These are phyloP conservation scores for Spicauda simplicius DNA, from an alignment of 2,888 invertebrate genomes.

Conservation along the genomic window DNA sequence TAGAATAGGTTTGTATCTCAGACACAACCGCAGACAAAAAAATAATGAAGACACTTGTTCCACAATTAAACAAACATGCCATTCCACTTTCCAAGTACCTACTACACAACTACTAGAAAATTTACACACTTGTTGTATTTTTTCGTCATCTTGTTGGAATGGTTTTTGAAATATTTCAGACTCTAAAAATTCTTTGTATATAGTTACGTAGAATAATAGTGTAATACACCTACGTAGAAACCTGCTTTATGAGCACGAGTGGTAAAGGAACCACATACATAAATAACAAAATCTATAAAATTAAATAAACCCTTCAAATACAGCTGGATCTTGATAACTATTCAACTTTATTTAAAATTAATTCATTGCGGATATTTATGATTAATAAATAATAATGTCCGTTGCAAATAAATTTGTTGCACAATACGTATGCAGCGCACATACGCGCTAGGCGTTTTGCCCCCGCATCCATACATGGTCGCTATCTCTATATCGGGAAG, in stretches of 20 bases:
- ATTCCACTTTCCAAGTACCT: neutral
- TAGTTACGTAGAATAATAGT: too few relatives aligned
- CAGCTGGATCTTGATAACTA: too few relatives aligned
- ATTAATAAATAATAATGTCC: neutral
- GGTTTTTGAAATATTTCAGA: neutral
- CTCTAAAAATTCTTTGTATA: too few relatives aligned
- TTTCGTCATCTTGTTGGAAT: neutral
- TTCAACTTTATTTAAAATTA: neutral
- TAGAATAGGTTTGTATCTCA: neutral
- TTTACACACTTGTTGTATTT: neutral
- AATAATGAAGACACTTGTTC: constrained; percentile 4
- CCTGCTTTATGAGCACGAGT: too few relatives aligned
- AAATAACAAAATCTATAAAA: too few relatives aligned
- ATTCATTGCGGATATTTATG: neutral
- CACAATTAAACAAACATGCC: neutral
- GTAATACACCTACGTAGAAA: too few relatives aligned
- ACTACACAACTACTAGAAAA: neutral
- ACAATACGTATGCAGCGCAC: neutral
- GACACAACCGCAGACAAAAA: neutral
- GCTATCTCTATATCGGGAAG: constrained; percentile 18
- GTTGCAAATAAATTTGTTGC: neutral
- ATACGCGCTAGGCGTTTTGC: constrained; percentile 11
- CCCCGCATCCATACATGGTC: constrained; percentile 19
- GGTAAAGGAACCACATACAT: too few relatives aligned
- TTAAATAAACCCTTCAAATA: too few relatives aligned